Percentiles rank a stretch among this genome's conserved stretches.
Conservation (phyloP, 2,797 vertebrate species). For the Neosilurus hyrtlii region DNA sequence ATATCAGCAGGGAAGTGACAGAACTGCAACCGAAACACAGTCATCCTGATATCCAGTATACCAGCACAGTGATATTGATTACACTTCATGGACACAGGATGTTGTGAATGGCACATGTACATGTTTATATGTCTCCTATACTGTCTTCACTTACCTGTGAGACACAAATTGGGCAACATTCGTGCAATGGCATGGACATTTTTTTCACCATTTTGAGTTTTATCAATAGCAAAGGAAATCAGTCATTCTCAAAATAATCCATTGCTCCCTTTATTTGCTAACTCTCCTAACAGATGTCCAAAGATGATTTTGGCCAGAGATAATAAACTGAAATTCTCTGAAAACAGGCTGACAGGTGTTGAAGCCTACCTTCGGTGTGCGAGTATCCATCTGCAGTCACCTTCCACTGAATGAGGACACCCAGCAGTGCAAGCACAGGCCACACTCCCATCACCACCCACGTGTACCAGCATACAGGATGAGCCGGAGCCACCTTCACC, state of each 20-base stretch:
- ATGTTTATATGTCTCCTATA: background rate
- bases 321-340: background rate
- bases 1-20: too few species aligned
- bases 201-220: background rate
- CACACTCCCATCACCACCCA: slow-evolving; percentile 95
- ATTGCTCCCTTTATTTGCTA: background rate
- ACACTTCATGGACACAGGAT: too few species aligned
- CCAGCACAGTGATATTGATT: too few species aligned
- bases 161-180: background rate
- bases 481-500: slow-evolving; percentile 85
- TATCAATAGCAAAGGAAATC: background rate
- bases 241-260: background rate
- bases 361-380: slow-evolving; percentile 89
- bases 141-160: background rate
- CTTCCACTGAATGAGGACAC: slow-evolving; percentile 95
- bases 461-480: slow-evolving; percentile 93
- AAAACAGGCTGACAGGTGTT: background rate
- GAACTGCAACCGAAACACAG: too few species aligned
- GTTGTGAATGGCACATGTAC: background rate
- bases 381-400: slow-evolving; percentile 95
- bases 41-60: too few species aligned
- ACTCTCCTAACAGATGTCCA: background rate
- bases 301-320: background rate
- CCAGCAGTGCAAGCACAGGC: slow-evolving; percentile 88
- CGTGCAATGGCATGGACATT: too few species aligned